Evolutionary conservation across 2,113 vertebrate species (phyloP).

Genomic region (Calyptomena viridis): DNA sequence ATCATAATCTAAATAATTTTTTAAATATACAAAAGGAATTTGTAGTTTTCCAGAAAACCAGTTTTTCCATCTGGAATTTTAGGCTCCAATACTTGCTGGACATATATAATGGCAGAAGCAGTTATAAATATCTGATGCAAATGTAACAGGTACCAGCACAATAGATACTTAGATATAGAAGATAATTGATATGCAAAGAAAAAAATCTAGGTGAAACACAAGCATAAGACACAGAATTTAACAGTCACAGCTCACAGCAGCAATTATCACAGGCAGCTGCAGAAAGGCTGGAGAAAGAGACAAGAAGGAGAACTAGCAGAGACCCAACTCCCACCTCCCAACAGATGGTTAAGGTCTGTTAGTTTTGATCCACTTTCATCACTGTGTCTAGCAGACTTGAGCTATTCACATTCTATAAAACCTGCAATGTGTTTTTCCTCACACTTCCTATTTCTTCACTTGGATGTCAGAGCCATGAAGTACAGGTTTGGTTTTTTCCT

Average conservation of each 20-base stretch:
- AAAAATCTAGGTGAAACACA: neutral
- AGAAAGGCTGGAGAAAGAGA: neutral
- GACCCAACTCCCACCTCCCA: slow-evolving; percentile 1
- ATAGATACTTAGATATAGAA: neutral
- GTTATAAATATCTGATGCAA: neutral
- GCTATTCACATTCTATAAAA: neutral
- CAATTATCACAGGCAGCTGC: neutral
- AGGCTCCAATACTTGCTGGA: neutral
- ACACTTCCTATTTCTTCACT: slow-evolving; percentile 1
- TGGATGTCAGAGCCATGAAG: neutral
- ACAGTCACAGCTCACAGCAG: neutral
- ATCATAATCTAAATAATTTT: neutral
- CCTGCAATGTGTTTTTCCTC: slow-evolving; percentile 6
- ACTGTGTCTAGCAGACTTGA: slow-evolving; percentile 4
- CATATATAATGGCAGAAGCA: neutral
- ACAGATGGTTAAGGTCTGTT: slow-evolving; percentile 11
- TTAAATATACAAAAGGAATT: neutral
- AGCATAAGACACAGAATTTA: rapidly evolving
- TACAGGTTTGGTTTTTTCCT: neutral
- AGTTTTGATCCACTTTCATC: neutral
- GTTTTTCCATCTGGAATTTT: neutral
- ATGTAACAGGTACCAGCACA: neutral
- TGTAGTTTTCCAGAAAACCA: neutral
- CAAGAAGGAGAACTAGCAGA: neutral
- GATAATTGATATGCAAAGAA: neutral